Base-by-base conservation (phyloP, 2,888 invertebrate species). In the Alviniconcha strummeri region DNA sequence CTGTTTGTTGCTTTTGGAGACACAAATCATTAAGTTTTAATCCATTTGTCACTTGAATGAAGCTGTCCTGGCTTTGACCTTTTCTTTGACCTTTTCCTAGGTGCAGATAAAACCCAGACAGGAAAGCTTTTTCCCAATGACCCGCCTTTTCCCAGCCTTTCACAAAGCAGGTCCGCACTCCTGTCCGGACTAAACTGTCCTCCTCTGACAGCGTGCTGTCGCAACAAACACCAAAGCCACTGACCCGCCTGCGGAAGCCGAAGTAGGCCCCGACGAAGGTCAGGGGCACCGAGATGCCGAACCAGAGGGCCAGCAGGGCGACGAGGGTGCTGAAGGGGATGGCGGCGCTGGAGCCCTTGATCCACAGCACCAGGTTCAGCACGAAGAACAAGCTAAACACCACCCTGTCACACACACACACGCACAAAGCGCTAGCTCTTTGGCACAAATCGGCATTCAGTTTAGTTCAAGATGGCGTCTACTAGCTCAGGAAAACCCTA, bases 261-360 rank as follows among this genome's bases (percentile, higher is more conserved):
- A 99, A 98, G 95, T 98, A 99, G 75, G 99, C 98, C 57, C 99
- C 99, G 88, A 99, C 96, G 94, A 99, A 99, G 2, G 99, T 99
- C 86, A 99, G 95, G 3, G 99, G 99, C 85, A 99, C 98, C 1
- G 99, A 98, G n/a, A 99, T 98, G 82, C 98, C 97, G 94, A 99
- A 97, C 99, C 99, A 99, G 56, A 99, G 95, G 0, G 98, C 97
- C 86, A 99, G 94, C 83, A 99, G 95, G 54, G 98, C 99, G 84
- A 99, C 95, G 83, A 99, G 95, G 5, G 99, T 99, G 83, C 97
- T 97, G 95, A 99, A 99, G 6, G 99, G 99, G 56, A 99, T 96
- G 56, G 99, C 97, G 0, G 98, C 99, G 8, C 98, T 98, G 89
- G 98, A 99, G 82, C 97, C 97, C 93, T 99, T 97, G 82, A 96